Conservation (phyloP, 2,888 invertebrate species). For the Thysanoteuthis rhombus region DNA sequence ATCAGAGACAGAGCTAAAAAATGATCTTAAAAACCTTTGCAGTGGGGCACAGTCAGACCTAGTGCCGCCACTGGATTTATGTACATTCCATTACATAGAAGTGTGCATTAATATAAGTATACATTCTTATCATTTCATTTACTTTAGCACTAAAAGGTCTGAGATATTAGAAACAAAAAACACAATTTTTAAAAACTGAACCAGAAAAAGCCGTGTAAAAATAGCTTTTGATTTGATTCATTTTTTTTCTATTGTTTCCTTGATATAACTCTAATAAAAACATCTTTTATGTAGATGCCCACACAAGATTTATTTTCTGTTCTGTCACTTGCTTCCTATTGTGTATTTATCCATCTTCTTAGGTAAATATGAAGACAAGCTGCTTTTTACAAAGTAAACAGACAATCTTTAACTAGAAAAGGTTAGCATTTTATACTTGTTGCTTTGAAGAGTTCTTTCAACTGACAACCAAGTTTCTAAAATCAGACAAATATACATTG, state of each 20-base stretch:
- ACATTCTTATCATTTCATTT: too few species aligned
- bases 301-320: neutral
- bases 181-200: neutral
- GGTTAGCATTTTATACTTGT: neutral
- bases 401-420: neutral
- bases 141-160: too few species aligned
- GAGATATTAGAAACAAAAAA: neutral
- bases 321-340: neutral
- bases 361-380: neutral
- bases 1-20: too few species aligned
- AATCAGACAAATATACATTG: neutral
- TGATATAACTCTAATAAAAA: neutral
- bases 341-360: neutral
- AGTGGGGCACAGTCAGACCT: too few species aligned
- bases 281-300: neutral
- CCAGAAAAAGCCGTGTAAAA: neutral
- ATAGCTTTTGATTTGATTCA: neutral
- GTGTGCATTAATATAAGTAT: too few species aligned
- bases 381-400: neutral
- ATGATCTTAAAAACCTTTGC: too few species aligned
- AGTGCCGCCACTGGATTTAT: too few species aligned
- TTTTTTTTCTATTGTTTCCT: neutral
- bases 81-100: too few species aligned
- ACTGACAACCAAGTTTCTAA: slow-evolving; percentile 12
- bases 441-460: neutral